phyloP scores from a whole-genome alignment of 2,113 vertebrate genomes.

The Antechinus flavipes region DNA sequence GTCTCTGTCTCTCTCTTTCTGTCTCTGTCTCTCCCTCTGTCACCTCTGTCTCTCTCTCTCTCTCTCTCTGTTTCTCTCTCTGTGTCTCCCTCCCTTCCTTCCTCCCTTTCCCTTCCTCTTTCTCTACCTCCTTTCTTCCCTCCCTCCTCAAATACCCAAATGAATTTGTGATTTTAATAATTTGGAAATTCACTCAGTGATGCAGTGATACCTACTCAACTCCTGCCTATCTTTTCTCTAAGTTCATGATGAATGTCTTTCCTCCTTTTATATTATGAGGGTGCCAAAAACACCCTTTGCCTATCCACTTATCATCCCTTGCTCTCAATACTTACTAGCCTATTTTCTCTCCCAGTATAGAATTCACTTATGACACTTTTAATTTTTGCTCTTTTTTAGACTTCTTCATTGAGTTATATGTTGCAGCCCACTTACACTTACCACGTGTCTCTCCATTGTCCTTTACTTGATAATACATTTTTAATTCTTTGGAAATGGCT shows the following conservation, averaged over 20 bases:
- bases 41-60: too few relatives aligned
- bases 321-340: neutral
- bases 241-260: neutral
- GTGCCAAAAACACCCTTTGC: neutral
- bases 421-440: neutral
- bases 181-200: neutral
- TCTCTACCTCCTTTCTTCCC: accelerated
- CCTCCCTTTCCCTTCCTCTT: too few relatives aligned
- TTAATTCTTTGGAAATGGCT: neutral
- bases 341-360: neutral
- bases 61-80: neutral
- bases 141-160: neutral
- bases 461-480: neutral
- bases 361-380: neutral
- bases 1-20: neutral
- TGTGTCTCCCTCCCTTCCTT: too few relatives aligned
- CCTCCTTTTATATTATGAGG: neutral
- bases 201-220: neutral
- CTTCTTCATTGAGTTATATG: neutral
- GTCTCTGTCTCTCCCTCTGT: neutral
- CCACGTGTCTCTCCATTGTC: neutral
- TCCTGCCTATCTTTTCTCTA: neutral
- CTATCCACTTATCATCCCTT: neutral
- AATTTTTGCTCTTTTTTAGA: neutral
- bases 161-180: neutral